Evolutionary conservation across 1,140 invertebrate species (phyloP), one percentile per base, ranked within the genome.

Genomic region (Papilio glaucus): DNA sequence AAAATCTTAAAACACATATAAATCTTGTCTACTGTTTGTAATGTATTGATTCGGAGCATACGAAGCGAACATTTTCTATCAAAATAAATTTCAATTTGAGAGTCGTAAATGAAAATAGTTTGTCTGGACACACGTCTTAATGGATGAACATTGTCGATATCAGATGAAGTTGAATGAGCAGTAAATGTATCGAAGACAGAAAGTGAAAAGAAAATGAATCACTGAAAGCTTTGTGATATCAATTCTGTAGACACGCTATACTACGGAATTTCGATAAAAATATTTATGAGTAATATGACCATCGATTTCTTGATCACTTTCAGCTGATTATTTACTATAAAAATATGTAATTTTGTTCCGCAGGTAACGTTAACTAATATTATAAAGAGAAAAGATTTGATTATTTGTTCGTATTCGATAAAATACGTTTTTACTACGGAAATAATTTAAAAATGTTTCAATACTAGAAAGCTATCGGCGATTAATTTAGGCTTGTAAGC

Each of bases 101-200:
- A 57, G 10, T 53, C 49, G 18, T 57, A 57, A 57, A 57, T 26
- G 49, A 12, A 13, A 41, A 57, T 9, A 57, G 49, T 57, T 57
- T 26, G 21, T 57, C 49, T 57, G 49, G 21, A 24, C 49, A 57
- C 18, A 49, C 7, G 2, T 3, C 2, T 33, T 49, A 18, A 49
- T 49, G 45, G 49, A 24, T 57, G 49, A 57, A 57, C 49, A 13
- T 57, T 57, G 21, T 57, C 49, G 49, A 24, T 53, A 12, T 1
- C 2, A 5, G 39, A 12, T 41, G 21, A 57, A 26, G 9, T 57
- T 57, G 49, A 57, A 57, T 57, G 10, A 21, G 4, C 49, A 57
- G 49, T 57, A 57, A 57, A 57, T 57, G 49, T 24, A 57, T 24
- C 9, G 45, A 24, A 26, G 21, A 24, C 9, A 24, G 9, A 57